Conservation (phyloP, 2,888 invertebrate species). For the Heliconius ethilla region DNA sequence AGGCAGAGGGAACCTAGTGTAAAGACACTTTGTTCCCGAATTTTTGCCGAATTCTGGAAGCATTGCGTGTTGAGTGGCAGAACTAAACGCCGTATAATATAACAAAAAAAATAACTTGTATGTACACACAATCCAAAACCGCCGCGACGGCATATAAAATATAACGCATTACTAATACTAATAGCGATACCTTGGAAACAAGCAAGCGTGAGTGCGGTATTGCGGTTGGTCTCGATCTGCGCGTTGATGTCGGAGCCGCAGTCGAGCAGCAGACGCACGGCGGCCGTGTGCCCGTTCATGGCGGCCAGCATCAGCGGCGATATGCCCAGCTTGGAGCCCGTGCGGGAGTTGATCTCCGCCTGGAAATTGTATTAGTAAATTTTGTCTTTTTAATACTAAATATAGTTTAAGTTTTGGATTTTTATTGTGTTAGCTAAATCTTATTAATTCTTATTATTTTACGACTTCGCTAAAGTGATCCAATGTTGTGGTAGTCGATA, state of each 20-base stretch:
- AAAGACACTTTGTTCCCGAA: too few species aligned
- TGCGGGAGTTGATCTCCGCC: constrained; percentile 99
- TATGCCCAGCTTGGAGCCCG: constrained; percentile 98
- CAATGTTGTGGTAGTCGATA: background rate
- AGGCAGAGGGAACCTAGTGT: too few species aligned
- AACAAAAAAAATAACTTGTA: too few species aligned
- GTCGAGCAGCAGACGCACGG: constrained; percentile 96
- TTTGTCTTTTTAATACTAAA: background rate
- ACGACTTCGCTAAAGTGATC: background rate
- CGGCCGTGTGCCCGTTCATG: constrained; percentile 96
- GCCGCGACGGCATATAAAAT: too few species aligned
- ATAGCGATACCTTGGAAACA: constrained; percentile 94
- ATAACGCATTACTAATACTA: background rate
- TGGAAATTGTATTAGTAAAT: constrained; percentile 41
- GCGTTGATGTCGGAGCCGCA: constrained; percentile 99
- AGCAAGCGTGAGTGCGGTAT: constrained; percentile 98
- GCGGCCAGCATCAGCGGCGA: constrained; percentile 99
- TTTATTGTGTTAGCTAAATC: too few species aligned
- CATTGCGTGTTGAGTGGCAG: too few species aligned
- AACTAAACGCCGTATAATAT: too few species aligned
- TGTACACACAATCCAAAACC: too few species aligned
- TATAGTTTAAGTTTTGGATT: too few species aligned
- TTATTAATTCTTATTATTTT: background rate
- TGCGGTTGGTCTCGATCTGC: constrained; percentile 99
- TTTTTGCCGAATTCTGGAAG: too few species aligned